phyloP scores from a whole-genome alignment of 2,797 vertebrate genomes.

The Rhinella marina region DNA sequence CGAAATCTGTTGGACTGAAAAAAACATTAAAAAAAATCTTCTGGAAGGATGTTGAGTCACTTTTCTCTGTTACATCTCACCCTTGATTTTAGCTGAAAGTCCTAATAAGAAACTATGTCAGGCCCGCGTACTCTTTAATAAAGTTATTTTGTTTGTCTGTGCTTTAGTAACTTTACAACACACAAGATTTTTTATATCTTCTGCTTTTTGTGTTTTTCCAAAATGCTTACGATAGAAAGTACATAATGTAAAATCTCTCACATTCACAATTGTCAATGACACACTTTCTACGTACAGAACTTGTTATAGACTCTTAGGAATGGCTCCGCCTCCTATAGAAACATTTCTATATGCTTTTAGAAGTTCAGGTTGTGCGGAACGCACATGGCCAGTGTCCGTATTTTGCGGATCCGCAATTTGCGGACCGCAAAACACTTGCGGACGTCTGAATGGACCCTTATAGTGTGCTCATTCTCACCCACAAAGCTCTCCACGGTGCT shows the following conservation, averaged over 20 bases:
- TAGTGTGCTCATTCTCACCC: too few relatives aligned
- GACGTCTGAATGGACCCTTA: too few relatives aligned
- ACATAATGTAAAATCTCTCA: not conserved
- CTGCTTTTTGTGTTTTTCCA: constrained; percentile 58
- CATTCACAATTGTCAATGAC: not conserved
- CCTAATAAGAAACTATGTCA: constrained; percentile 29
- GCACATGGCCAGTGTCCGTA: too few relatives aligned
- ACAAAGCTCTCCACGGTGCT: too few relatives aligned
- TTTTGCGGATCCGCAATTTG: too few relatives aligned
- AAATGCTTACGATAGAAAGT: constrained; percentile 20
- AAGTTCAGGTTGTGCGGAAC: too few relatives aligned
- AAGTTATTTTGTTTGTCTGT: constrained; percentile 49
- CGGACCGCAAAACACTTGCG: too few relatives aligned
- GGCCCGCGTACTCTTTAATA: constrained; percentile 56
- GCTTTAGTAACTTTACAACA: constrained; percentile 57
- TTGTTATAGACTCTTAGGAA: too few relatives aligned
- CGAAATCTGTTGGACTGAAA: constrained; percentile 23
- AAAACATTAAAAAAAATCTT: constrained; percentile 1
- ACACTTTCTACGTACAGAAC: too few relatives aligned
- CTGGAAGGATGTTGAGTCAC: constrained; percentile 10
- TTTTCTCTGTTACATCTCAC: constrained; percentile 2
- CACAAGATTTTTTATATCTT: constrained; percentile 62
- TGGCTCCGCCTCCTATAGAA: too few relatives aligned
- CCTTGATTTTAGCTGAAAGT: not conserved
- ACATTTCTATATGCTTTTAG: too few relatives aligned